These are phyloP conservation scores for Bujurquina vittata DNA, from an alignment of 2,113 vertebrate species.

Conservation along the genomic window DNA sequence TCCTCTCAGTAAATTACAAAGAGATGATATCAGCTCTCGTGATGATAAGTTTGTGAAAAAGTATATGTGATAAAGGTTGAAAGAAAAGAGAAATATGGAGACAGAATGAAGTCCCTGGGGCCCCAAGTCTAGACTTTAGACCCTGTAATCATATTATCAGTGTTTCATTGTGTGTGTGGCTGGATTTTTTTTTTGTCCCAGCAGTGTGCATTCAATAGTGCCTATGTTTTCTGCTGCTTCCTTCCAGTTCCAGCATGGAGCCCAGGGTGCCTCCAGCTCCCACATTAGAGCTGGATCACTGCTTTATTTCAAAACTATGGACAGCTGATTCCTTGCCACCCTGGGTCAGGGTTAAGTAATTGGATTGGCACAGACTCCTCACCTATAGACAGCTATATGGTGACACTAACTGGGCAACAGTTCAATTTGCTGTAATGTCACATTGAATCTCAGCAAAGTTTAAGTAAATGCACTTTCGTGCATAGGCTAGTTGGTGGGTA, in stretches of 20 bases:
- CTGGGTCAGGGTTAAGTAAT: conserved; percentile 62
- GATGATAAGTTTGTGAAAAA: conserved; percentile 43
- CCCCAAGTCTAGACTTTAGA: conserved; percentile 44
- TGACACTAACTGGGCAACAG: conserved; percentile 19
- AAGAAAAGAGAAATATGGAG: conserved; percentile 22
- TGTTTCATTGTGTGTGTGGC: conserved; percentile 20
- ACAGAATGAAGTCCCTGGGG: conserved; percentile 13
- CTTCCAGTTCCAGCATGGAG: background rate
- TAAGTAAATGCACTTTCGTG: conserved; percentile 19
- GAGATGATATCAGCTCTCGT: conserved; percentile 33
- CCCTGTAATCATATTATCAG: conserved; percentile 34
- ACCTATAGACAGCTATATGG: conserved; percentile 1
- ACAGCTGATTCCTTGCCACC: conserved; percentile 18
- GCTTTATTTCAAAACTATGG: conserved; percentile 41
- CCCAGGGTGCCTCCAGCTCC: conserved; percentile 10
- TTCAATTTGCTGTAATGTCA: conserved; percentile 26
- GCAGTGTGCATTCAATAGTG: background rate
- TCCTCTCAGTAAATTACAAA: conserved; percentile 39
- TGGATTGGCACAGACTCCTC: conserved; percentile 43
- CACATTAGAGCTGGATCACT: conserved; percentile 27
- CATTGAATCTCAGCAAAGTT: conserved; percentile 25
- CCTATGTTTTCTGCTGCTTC: background rate
- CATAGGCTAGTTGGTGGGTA: background rate
- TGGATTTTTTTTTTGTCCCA: background rate
- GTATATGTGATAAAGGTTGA: conserved; percentile 43